Evolutionary conservation across 2,113 vertebrate species (phyloP), one percentile per base, ranked within the genome.

Genomic region (Colaptes auratus): DNA sequence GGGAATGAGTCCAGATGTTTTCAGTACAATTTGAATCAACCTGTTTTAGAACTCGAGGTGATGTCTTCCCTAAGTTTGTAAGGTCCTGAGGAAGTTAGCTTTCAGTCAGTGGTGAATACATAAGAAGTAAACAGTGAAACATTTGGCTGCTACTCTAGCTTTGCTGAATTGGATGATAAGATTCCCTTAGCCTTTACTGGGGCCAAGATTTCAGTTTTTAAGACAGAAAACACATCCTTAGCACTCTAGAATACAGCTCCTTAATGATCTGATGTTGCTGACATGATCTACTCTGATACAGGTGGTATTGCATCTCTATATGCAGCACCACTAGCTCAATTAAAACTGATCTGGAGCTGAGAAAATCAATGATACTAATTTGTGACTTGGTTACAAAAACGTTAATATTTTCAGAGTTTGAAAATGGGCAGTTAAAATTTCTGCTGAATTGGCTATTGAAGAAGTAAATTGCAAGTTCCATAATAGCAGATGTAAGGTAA

Each of bases 401-500:
- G 69, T 89, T 87, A 84, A 60, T 88, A 93, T 92, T 93, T 94
- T 24, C 86, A 69, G 25, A 91, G 64, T 96, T 94, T 92, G 82
- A 96, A 96, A 96, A 94, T n/a, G 72, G 74, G 25, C 48, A 60
- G 35, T 94, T 53, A 65, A 75, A 76, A 80, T 75, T 96, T 83
- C 64, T 91, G 52, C 93, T 88, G 70, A 97, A 97, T 98, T 98
- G 97, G 97, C 97, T 94, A 58, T 72, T 82, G 91, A 92, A 92
- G 85, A 75, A 95, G 69, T 95, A 93, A 96, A 96, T 97, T 97
- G 81, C 88, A 92, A 97, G 94, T 96, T 97, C 90, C 27, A 0
- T 92, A 89, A 98, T 97, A 98, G 98, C 98, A 98, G 97, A 98
- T 98, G 97, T 98, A 98, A 98, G 97, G 97, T 98, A 98, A 98